These are phyloP conservation scores for Hecatera dysodea DNA, from an alignment of 2,888 invertebrate species.

Conservation along the genomic window DNA sequence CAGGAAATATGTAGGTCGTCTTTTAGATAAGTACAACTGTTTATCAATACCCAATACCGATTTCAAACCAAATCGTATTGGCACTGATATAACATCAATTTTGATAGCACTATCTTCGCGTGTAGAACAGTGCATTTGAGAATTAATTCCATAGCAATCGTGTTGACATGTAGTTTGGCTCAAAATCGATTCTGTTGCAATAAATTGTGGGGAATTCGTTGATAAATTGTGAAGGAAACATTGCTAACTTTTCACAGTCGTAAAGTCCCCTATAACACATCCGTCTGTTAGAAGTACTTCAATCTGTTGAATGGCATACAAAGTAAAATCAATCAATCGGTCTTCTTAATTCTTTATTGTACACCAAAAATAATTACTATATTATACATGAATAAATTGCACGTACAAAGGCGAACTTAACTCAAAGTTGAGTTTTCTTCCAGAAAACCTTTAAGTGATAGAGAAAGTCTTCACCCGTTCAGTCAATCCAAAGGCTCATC, in stretches of 20 bases:
- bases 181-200: constrained; percentile 6
- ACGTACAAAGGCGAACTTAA: too few relatives aligned
- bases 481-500: too few relatives aligned
- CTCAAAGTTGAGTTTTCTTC: too few relatives aligned
- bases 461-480: too few relatives aligned
- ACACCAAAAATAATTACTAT: too few relatives aligned
- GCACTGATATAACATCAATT: not conserved
- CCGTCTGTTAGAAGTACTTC: too few relatives aligned
- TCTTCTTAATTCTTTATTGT: too few relatives aligned
- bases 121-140: constrained; percentile 27
- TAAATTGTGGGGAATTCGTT: not conserved
- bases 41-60: not conserved
- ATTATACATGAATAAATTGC: too few relatives aligned
- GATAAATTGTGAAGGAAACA: not conserved
- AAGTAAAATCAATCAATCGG: too few relatives aligned
- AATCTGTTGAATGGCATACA: too few relatives aligned
- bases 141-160: constrained; percentile 15
- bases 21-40: not conserved
- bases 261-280: too few relatives aligned
- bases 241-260: not conserved
- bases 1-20: not conserved
- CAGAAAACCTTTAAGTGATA: too few relatives aligned
- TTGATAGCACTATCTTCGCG: constrained; percentile 6
- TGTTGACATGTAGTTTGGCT: constrained; percentile 23
- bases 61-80: constrained; percentile 16